Evolutionary conservation across 2,797 vertebrate genomes (phyloP).

Genomic region (Takifugu rubripes): DNA sequence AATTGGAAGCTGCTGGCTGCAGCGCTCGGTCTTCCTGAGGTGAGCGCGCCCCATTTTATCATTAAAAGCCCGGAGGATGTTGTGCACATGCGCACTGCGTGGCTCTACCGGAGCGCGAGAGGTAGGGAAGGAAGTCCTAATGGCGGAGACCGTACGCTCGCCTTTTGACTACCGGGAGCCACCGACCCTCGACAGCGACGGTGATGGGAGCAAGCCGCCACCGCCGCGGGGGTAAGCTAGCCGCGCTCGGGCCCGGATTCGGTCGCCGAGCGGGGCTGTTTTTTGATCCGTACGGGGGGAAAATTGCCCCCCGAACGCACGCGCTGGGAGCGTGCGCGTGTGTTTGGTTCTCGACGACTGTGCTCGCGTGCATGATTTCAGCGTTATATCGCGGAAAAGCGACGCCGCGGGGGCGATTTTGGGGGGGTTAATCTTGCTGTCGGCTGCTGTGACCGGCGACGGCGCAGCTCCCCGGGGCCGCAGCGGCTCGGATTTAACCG

Average conservation of each 20-base stretch:
- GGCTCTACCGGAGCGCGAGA: constrained; percentile 60
- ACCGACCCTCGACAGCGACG: constrained; percentile 84
- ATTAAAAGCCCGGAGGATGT: constrained; percentile 55
- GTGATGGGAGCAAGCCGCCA: constrained; percentile 80
- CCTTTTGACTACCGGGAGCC: constrained; percentile 85
- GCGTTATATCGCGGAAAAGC: constrained; percentile 40
- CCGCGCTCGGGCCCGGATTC: neutral
- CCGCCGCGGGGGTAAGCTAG: constrained; percentile 76
- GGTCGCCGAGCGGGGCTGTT: neutral
- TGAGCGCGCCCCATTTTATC: constrained; percentile 66
- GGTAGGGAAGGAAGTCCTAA: constrained; percentile 76
- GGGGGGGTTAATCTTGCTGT: neutral
- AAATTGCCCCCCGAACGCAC: constrained; percentile 39
- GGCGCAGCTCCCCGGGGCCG: neutral
- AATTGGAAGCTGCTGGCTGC: neutral
- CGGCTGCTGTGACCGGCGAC: neutral
- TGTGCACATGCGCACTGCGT: constrained; percentile 70
- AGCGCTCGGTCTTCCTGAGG: constrained; percentile 14
- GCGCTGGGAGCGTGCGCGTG: constrained; percentile 43
- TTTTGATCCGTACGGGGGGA: neutral
- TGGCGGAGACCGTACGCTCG: constrained; percentile 84
- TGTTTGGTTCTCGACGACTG: constrained; percentile 46
- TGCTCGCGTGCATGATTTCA: constrained; percentile 50
- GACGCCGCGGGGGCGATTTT: neutral
- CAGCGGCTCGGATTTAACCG: neutral